Percentiles rank a stretch among this genome's conserved stretches.
These are phyloP conservation scores for Lepidurus couesii DNA, from an alignment of 1,140 invertebrate genomes.

Conservation along the genomic window DNA sequence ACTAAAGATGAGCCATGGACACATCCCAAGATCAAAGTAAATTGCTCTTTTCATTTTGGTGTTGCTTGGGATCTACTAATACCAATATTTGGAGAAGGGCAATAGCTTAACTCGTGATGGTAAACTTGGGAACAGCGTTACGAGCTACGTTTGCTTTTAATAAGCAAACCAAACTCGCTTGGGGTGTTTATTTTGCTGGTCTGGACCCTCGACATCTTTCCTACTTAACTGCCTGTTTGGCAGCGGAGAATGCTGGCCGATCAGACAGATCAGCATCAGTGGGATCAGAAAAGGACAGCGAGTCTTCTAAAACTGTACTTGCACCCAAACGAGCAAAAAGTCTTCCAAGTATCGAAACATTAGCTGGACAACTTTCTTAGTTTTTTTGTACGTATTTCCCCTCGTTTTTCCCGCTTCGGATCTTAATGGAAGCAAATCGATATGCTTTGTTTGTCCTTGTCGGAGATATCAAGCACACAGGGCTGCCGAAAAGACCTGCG, in stretches of 20 bases:
- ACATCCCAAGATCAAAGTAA: neutral
- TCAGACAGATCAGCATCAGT: neutral
- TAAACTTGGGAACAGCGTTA: neutral
- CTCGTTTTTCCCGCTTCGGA: neutral
- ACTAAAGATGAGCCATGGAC: neutral
- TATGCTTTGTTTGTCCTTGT: conserved; percentile 9
- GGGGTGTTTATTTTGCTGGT: conserved; percentile 10
- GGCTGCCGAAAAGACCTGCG: neutral
- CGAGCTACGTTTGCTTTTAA: conserved; percentile 7
- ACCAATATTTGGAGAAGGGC: neutral
- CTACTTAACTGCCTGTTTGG: conserved; percentile 4
- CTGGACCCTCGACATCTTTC: neutral
- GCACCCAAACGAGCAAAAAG: neutral
- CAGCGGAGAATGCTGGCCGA: neutral
- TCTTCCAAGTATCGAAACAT: neutral
- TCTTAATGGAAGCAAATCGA: conserved; percentile 7
- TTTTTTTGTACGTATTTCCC: neutral
- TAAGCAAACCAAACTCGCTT: neutral
- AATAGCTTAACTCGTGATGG: neutral
- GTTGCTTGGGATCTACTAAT: neutral
- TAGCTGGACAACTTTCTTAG: neutral
- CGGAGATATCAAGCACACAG: neutral
- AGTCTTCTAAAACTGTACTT: neutral
- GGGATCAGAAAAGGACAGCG: neutral
- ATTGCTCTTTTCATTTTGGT: neutral